Conservation (phyloP, 2,888 invertebrate species). For the Thecophora atra region DNA sequence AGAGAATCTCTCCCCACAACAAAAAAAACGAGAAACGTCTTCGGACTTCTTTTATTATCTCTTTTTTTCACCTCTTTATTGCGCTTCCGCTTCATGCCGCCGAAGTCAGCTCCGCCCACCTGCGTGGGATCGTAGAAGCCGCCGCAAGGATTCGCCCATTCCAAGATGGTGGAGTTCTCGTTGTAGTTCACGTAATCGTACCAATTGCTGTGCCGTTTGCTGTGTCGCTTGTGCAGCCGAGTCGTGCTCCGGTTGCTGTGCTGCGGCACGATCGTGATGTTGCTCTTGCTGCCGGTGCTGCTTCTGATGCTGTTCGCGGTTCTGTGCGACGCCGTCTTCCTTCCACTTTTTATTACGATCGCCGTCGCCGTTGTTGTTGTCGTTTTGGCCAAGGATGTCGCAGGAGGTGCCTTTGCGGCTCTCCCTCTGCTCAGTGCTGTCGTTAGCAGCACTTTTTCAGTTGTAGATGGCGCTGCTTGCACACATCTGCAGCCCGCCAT, state of each 20-base stretch:
- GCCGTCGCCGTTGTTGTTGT: conserved; percentile 16
- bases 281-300: conserved; percentile 24
- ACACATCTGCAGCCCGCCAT: conserved; percentile 36
- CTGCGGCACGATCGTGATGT: background rate
- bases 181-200: conserved; percentile 52
- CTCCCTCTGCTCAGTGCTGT: background rate
- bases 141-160: conserved; percentile 60
- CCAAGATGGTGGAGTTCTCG: conserved; percentile 56
- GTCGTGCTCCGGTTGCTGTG: conserved; percentile 32
- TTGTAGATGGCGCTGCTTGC: conserved; percentile 33
- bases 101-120: conserved; percentile 35
- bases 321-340: conserved; percentile 29
- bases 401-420: background rate
- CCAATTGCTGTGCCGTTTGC: conserved; percentile 60
- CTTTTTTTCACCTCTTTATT: conserved; percentile 51
- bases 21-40: no score
- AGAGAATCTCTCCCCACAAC: no score
- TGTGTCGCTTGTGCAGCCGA: conserved; percentile 56
- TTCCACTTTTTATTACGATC: conserved; percentile 2
- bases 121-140: conserved; percentile 52
- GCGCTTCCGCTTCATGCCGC: conserved; percentile 45
- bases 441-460: background rate
- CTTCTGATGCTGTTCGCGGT: background rate
- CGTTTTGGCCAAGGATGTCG: background rate
- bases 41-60: background rate